Base-by-base conservation (phyloP, 2,888 invertebrate genomes). In the Sericinus montela region DNA sequence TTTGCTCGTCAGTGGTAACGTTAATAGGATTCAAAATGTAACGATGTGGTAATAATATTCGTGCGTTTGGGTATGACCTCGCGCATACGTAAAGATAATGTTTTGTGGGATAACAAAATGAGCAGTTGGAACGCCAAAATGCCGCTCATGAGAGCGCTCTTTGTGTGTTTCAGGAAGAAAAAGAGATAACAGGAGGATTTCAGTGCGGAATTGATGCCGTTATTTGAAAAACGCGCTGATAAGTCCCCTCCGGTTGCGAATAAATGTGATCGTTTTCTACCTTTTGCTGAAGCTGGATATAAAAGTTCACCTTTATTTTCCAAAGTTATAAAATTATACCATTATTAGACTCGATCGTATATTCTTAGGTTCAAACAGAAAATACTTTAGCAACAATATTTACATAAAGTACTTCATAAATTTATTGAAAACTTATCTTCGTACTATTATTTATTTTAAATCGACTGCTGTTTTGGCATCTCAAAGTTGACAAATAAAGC, bases 211-310 rank as follows among this genome's bases (percentile, higher is more conserved):
- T 78, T 41, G 45, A 50, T 41, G 45, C 50, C 37, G 37, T 41
- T 78, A 80, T 80, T 81, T 69, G 76, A 77, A 81, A 78, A 81
- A 77, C 72, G 67, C 67, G 65, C 75, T 69, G 80, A 80, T 81
- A 81, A 80, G 77, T 75, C 77, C 74, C 69, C 72, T 68, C 73
- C 70, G 68, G 71, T 65, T 67, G 63, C 67, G 67, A 80, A 77
- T 75, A 75, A 75, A 75, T 34, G 36, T 37, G 32, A 43, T 43
- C 15, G 11, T 43, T 38, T 70, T 71, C 68, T 68, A 61, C 52
- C 58, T 53, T 54, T 62, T 68, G 69, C 69, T 72, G 73, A 78
- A 75, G 72, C 72, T 72, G 70, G 69, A 67, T 50, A 72, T 76
- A 75, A 80, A 75, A 69, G 67, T 74, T 72, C 69, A 69, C 74